Evolutionary conservation across 92 coral and sea anemone species (phyloP).

Genomic region (Palythoa heliodiscus): DNA sequence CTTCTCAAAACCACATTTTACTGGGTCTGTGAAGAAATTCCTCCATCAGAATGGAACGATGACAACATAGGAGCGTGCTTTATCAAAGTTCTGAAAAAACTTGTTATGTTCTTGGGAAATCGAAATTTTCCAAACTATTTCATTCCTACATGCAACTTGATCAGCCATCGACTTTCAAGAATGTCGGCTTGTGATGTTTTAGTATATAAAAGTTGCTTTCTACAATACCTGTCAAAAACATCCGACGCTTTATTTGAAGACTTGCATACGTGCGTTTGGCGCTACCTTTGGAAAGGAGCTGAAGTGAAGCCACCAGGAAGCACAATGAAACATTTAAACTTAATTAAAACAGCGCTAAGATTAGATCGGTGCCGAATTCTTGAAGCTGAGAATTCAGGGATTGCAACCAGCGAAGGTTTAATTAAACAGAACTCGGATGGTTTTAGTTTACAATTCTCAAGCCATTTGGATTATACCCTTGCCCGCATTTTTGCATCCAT

Average conservation of each 20-base stretch:
- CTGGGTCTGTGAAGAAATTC: constrained; percentile 39
- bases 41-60: constrained; percentile 26
- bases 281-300: too few relatives aligned
- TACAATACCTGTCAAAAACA: too few relatives aligned
- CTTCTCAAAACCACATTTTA: constrained; percentile 11
- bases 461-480: background rate
- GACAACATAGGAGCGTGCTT: constrained; percentile 22
- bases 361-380: too few relatives aligned
- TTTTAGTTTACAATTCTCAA: background rate
- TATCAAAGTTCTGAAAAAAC: constrained; percentile 2
- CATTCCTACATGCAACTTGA: constrained; percentile 17
- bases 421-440: background rate
- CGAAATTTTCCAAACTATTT: constrained; percentile 17
- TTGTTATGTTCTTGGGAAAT: constrained; percentile 9
- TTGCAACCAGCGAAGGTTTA: too few relatives aligned
- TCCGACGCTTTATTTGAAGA: too few relatives aligned
- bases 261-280: too few relatives aligned
- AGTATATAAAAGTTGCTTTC: too few relatives aligned
- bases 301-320: too few relatives aligned
- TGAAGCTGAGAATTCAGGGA: too few relatives aligned
- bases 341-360: too few relatives aligned
- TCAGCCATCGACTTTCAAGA: background rate
- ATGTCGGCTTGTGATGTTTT: too few relatives aligned
- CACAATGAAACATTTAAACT: too few relatives aligned
- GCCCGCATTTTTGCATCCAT: background rate